phyloP scores from a whole-genome alignment of 2,797 vertebrate species.

The Serranus cabrilla region DNA sequence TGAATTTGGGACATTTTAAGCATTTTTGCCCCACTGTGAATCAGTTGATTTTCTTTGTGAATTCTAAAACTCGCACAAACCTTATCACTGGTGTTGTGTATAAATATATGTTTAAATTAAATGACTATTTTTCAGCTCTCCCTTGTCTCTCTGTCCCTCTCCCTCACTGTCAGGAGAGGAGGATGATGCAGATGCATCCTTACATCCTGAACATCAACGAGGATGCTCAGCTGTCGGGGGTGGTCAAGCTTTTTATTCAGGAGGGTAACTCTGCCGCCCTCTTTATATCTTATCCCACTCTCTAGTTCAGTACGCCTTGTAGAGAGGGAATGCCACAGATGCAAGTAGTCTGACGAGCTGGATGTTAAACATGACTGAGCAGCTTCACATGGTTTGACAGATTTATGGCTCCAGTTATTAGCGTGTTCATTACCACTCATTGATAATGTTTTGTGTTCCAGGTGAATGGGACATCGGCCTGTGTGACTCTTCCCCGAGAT shows the following conservation, averaged over 20 bases:
- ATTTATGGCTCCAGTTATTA: not conserved
- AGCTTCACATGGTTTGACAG: not conserved
- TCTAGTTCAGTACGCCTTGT: not conserved
- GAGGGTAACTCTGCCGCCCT: constrained; percentile 79
- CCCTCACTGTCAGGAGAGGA: constrained; percentile 83
- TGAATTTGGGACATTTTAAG: too few relatives aligned
- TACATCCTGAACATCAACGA: constrained; percentile 92
- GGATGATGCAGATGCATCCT: constrained; percentile 90
- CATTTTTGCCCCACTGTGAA: too few relatives aligned
- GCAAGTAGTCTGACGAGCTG: not conserved
- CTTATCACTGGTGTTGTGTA: too few relatives aligned
- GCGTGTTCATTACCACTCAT: not conserved
- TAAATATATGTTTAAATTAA: not conserved
- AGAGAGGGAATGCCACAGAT: not conserved
- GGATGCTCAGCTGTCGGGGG: constrained; percentile 91
- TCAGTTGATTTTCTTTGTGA: too few relatives aligned
- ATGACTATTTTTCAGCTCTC: not conserved
- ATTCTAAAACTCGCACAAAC: too few relatives aligned
- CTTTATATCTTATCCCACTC: not conserved
- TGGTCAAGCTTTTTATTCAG: constrained; percentile 91
- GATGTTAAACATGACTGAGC: not conserved
- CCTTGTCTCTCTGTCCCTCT: not conserved
- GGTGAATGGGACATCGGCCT: constrained; percentile 89
- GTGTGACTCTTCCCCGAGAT: constrained; percentile 76
- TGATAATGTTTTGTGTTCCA: constrained; percentile 49